phyloP scores from a whole-genome alignment of 37 sponge, comb jelly and placozoan species.

The Cladorhizidae sp. region DNA sequence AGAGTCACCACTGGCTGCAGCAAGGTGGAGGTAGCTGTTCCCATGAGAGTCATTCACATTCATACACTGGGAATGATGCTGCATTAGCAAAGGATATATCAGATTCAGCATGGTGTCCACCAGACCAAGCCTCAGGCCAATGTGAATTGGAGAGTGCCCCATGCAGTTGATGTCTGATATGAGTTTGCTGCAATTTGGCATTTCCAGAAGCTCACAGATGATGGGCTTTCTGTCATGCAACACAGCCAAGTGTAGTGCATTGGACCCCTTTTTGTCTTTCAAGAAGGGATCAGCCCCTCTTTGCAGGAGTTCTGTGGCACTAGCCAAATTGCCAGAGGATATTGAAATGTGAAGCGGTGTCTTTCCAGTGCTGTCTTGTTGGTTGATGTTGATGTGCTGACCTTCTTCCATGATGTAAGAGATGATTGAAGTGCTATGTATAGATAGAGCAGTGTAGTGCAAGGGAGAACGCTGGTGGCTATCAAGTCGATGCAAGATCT shows the following conservation, averaged over 20 bases:
- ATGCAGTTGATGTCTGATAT: slow-evolving; percentile 20
- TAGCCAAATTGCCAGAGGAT: slow-evolving; percentile 31
- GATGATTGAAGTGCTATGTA: slow-evolving; percentile 28
- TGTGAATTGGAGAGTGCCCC: slow-evolving; percentile 50
- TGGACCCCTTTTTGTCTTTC: slow-evolving; percentile 27
- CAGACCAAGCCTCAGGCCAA: slow-evolving; percentile 17
- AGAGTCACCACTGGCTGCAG: slow-evolving; percentile 56
- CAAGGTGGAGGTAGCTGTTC: slow-evolving; percentile 67
- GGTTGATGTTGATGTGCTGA: slow-evolving; percentile 22
- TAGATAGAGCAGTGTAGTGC: slow-evolving; percentile 40
- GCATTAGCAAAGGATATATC: background rate
- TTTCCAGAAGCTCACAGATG: slow-evolving; percentile 10
- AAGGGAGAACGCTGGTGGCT: slow-evolving; percentile 39
- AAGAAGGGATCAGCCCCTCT: slow-evolving; percentile 33
- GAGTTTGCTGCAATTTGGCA: slow-evolving; percentile 20
- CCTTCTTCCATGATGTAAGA: slow-evolving; percentile 46
- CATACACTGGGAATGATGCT: slow-evolving; percentile 4
- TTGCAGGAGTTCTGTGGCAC: slow-evolving; percentile 41
- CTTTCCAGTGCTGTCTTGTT: slow-evolving; percentile 37
- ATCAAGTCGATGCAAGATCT: slow-evolving; percentile 26
- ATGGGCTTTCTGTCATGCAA: slow-evolving; percentile 23
- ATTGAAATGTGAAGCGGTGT: slow-evolving; percentile 74
- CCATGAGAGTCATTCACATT: slow-evolving; percentile 41
- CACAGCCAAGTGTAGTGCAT: slow-evolving; percentile 66
- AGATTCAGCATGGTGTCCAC: slow-evolving; percentile 17